Evolutionary conservation across 2,113 vertebrate genomes (phyloP).

Genomic region (Sinocyclocheilus grahami): DNA sequence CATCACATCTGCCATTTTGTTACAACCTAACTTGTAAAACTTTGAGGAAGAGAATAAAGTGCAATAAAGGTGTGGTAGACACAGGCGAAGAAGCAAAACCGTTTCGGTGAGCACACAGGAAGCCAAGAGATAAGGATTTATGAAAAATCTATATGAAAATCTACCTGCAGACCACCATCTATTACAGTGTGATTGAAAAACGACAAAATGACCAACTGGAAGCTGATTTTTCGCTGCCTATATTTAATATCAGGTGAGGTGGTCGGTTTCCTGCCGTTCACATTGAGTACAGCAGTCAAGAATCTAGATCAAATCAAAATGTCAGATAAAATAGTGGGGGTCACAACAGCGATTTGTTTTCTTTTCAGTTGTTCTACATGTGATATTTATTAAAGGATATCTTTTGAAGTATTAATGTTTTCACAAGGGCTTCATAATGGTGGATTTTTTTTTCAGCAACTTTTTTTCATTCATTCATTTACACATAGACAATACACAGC

Average conservation of each 20-base stretch:
- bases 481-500: no score
- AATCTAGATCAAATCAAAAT: not conserved
- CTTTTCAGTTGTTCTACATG: not conserved
- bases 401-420: not conserved
- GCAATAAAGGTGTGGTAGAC: conserved; percentile 25
- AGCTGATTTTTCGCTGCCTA: conserved; percentile 13
- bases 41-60: conserved; percentile 9
- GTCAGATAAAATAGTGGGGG: not conserved
- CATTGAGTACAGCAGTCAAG: not conserved
- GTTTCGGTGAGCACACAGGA: not conserved
- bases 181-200: not conserved
- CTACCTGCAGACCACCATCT: not conserved
- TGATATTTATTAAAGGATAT: not conserved
- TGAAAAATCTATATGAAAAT: not conserved
- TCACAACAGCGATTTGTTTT: not conserved
- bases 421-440: not conserved
- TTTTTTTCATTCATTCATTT: not conserved
- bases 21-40: not conserved
- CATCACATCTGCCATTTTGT: not conserved
- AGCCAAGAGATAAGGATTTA: not conserved
- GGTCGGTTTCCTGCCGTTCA: not conserved
- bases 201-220: conserved; percentile 38
- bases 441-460: not conserved
- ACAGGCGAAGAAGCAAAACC: not conserved
- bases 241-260: conserved; percentile 46